Conservation (phyloP, 2,797 vertebrate species). For the Xyrichtys novacula region DNA sequence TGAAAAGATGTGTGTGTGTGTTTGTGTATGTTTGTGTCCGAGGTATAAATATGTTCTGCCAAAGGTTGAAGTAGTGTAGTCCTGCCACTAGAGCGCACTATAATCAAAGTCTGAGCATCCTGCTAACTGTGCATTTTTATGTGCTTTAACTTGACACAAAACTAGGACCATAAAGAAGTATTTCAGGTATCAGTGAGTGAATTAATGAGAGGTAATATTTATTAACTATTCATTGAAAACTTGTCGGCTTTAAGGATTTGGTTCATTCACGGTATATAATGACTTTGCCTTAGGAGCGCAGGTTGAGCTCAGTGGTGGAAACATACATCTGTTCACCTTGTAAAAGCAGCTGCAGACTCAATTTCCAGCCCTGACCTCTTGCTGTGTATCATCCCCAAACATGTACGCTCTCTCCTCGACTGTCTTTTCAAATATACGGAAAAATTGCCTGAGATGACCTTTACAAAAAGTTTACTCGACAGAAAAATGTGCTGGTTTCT, state of each 20-base stretch:
- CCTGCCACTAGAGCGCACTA: constrained; percentile 69
- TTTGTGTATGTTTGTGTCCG: neutral
- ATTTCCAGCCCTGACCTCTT: too few relatives aligned
- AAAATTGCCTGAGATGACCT: too few relatives aligned
- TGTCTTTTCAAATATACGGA: too few relatives aligned
- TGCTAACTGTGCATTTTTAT: neutral
- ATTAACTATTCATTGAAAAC: neutral
- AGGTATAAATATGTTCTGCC: neutral
- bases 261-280: too few relatives aligned
- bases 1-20: neutral
- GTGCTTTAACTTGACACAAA: too few relatives aligned
- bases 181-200: neutral
- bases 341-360: too few relatives aligned
- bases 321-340: too few relatives aligned
- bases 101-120: constrained; percentile 43
- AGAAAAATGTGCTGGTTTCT: neutral
- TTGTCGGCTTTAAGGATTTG: neutral
- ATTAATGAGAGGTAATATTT: neutral
- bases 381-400: neutral
- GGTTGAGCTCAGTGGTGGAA: too few relatives aligned
- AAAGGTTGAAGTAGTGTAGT: constrained; percentile 11
- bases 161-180: too few relatives aligned
- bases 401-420: too few relatives aligned
- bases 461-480: neutral
- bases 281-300: too few relatives aligned